phyloP scores from a whole-genome alignment of 2,113 vertebrate genomes.

The Paramisgurnus dabryanus region DNA sequence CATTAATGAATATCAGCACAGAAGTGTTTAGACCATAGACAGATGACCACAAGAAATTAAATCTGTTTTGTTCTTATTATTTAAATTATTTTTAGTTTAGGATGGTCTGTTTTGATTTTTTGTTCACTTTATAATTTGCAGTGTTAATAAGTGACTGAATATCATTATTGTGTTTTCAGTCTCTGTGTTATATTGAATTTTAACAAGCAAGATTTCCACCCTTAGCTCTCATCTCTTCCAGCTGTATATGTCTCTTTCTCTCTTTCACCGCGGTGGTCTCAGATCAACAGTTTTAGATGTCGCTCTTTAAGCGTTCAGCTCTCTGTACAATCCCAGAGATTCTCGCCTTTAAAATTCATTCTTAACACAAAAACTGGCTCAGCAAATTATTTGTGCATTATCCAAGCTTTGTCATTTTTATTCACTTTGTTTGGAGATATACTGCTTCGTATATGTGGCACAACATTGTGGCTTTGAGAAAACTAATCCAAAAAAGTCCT shows the following conservation, averaged over 20 bases:
- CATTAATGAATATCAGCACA: too few relatives aligned
- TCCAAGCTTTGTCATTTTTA: not conserved
- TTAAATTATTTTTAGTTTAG: too few relatives aligned
- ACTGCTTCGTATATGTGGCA: not conserved
- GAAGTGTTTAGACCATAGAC: too few relatives aligned
- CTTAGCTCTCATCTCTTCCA: conserved; percentile 19
- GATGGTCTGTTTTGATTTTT: not conserved
- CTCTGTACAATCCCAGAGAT: conserved; percentile 9
- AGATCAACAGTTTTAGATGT: conserved; percentile 18
- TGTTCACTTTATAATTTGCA: not conserved
- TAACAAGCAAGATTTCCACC: not conserved
- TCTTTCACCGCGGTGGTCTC: conserved; percentile 4
- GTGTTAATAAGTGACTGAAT: not conserved
- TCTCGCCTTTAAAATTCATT: not conserved
- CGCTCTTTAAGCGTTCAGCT: conserved; percentile 3
- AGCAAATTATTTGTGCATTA: not conserved
- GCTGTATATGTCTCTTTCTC: not conserved
- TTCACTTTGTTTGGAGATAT: not conserved
- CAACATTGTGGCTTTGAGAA: not conserved
- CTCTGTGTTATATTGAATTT: not conserved
- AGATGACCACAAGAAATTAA: too few relatives aligned
- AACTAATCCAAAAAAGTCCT: not conserved
- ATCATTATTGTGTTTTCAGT: not conserved
- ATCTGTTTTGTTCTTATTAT: too few relatives aligned
- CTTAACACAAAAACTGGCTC: conserved; percentile 1